Conservation (phyloP, 2,888 invertebrate species). For the Synergus umbraculus region DNA sequence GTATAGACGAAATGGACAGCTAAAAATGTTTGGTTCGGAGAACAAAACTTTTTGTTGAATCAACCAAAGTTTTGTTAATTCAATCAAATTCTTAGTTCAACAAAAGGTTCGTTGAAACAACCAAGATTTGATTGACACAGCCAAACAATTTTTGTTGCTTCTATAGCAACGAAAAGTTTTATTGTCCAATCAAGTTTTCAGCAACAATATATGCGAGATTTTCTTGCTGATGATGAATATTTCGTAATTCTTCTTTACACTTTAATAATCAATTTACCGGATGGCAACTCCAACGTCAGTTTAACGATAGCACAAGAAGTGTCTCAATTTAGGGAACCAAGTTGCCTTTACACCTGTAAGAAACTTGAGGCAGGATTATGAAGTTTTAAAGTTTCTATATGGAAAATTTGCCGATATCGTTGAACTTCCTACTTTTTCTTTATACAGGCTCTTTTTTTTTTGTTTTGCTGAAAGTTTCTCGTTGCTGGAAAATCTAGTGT, state of each 20-base stretch:
- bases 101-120: too few relatives aligned
- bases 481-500: background rate
- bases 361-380: slow-evolving; percentile 26
- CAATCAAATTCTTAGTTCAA: too few relatives aligned
- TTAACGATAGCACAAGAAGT: slow-evolving; percentile 5
- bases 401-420: slow-evolving; percentile 16
- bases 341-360: slow-evolving; percentile 39
- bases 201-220: too few relatives aligned
- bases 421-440: slow-evolving; percentile 5
- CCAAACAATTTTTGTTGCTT: too few relatives aligned
- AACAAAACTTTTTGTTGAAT: too few relatives aligned
- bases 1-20: too few relatives aligned
- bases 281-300: background rate
- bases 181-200: too few relatives aligned
- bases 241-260: background rate
- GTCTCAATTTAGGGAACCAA: slow-evolving; percentile 22
- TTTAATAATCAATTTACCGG: background rate
- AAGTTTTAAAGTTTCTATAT: slow-evolving; percentile 26
- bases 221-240: background rate
- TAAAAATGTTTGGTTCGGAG: too few relatives aligned
- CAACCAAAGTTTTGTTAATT: too few relatives aligned
- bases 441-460: background rate
- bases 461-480: slow-evolving; percentile 14
- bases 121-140: too few relatives aligned
- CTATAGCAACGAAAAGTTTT: too few relatives aligned